Evolutionary conservation across 2,113 vertebrate genomes (phyloP), one percentile per base, ranked within the genome.

Genomic region (Rhombomys opimus): DNA sequence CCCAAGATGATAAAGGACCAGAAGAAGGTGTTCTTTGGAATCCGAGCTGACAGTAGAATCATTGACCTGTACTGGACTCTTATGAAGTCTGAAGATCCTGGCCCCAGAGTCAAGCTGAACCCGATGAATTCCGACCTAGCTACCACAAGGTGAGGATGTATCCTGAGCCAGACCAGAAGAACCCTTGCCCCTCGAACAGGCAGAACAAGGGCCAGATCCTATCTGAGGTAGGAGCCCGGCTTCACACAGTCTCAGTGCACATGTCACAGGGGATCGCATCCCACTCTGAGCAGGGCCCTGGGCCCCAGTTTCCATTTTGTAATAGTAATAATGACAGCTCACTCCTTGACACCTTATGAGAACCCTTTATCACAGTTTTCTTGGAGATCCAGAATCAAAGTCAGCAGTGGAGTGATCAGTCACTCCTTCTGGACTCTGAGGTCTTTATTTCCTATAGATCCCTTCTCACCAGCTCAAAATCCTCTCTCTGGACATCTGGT

Each of bases 41-140:
- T 99, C 57, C 97, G 98, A 80, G 99, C 99, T 18, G 98, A 99
- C 0, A 75, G 2, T 4, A 91, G 98, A 2, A 82, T 99, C 65
- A 99, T 99, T 92, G 91, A 67, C 27, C 98, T 98, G 92, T 99
- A 99, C 97, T 96, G 97, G 65, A 96, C 97, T 52, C 98, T 99
- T 57, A 96, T 97, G 87, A 99, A 99, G 9, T 98, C 99, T 0
- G 97, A 99, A 84, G 96, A 97, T 18, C 59, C 52, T 0, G 14
- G 0, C 1, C 11, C 57, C 23, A 6, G 17, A 0, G 22, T 0
- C 25, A 9, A 41, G 57, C 25, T 10, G 0, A 3, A 22, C 8
- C 17, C 4, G 7, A 13, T 2, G 0, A 0, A 96, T 41, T 2
- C 67, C 0, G 0, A 54, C 95, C 50, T 70, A 67, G 22, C 89